Base-by-base conservation (phyloP, 2,888 invertebrate species). In the Galeopsomyia nigrocyanea region DNA sequence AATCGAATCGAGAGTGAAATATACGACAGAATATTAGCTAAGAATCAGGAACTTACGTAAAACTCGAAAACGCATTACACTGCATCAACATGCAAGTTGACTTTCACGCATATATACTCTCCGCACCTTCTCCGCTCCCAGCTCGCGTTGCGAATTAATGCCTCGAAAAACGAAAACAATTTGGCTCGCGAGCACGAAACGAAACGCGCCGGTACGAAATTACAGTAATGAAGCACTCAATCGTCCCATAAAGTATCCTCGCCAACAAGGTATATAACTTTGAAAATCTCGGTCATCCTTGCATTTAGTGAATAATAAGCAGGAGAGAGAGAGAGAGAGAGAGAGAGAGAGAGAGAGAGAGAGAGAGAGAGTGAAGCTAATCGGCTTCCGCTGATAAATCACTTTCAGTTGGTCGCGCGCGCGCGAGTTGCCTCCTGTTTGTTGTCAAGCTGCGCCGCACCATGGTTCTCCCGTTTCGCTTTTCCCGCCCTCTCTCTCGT, bases 381-480 rank as follows among this genome's bases (percentile, higher is more conserved):
- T 82, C 79, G 82, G 79, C 80, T 82, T 82, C 82, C 82, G 81
- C 73, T 78, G 71, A 81, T 83, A 82, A 83, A 83, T 83, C 82
- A 82, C 76, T 50, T 39, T 10, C 60, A 57, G 64, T 73, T 70
- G 71, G 63, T 69, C 51, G 62, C n/a, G 67, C 60, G 71, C 62
- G 55, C 61, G 83, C 81, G 82, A 83, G 75, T 80, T 79, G 78
- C 80, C 80, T 81, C 80, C 82, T 80, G 82, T 81, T 82, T 82
- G 82, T 82, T 82, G 82, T 81, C 80, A 78, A 80, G 17, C n/a
- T 39, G 31, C 14, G 19, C 16, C 46, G 46, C 16, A 19, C 39
- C 47, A 39, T 46, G 51, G 21, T 47, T 22, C 51, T 22, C 51
- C 16, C 1, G 16, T 17, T 51, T 6, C 14, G 31, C 71, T 21